Evolutionary conservation across 2,113 vertebrate genomes (phyloP).

Genomic region (Heterocephalus glaber): DNA sequence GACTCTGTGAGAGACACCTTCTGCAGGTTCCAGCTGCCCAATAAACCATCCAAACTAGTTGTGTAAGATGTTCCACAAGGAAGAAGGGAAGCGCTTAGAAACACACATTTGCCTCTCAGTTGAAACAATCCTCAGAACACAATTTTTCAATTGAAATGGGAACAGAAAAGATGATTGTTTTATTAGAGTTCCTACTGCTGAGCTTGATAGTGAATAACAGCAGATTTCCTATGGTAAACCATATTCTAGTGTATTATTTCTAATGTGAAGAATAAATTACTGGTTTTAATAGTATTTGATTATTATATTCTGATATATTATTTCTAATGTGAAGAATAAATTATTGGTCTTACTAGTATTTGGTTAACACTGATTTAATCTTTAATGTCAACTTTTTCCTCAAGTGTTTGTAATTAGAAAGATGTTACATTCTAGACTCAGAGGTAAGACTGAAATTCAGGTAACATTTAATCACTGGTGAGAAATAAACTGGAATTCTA

Average conservation of each 20-base stretch:
- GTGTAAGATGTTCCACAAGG: neutral
- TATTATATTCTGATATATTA: neutral
- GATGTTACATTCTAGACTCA: neutral
- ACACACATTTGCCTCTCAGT: neutral
- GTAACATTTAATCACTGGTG: neutral
- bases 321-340: neutral
- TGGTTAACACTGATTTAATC: neutral
- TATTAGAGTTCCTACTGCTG: neutral
- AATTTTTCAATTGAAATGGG: neutral
- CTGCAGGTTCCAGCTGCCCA: neutral
- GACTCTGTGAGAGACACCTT: neutral
- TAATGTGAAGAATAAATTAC: neutral
- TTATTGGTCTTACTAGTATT: neutral
- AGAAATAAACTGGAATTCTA: neutral
- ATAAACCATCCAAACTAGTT: neutral
- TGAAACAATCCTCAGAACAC: neutral
- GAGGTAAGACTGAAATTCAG: slow-evolving; percentile 26
- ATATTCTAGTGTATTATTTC: neutral
- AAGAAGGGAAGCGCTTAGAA: neutral
- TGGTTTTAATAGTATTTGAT: slow-evolving; percentile 18
- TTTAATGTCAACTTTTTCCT: neutral
- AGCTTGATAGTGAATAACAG: neutral
- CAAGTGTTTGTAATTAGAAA: slow-evolving; percentile 34
- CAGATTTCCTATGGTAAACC: neutral
- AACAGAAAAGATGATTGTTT: neutral